phyloP scores from a whole-genome alignment of 2,797 vertebrate genomes.

The Melanotaenia nigrans region DNA sequence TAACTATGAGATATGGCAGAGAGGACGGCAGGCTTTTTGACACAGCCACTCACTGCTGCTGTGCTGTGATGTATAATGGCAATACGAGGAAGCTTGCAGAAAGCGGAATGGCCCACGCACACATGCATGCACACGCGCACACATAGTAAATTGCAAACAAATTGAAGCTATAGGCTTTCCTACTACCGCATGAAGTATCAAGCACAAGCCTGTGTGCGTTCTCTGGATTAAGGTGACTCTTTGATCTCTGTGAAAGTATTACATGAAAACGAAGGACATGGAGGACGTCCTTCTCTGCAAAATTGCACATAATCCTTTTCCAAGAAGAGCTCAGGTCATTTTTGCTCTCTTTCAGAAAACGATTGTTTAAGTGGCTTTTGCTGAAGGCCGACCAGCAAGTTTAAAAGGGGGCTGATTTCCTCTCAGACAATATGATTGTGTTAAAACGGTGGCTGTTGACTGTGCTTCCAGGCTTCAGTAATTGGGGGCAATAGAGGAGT shows the following conservation, averaged over 20 bases:
- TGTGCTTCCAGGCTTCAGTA: conserved; percentile 65
- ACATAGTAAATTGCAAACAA: conserved; percentile 56
- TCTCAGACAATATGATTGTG: conserved; percentile 66
- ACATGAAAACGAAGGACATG: conserved; percentile 58
- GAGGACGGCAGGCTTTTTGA: conserved; percentile 79
- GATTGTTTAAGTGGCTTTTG: conserved; percentile 71
- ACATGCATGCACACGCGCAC: conserved; percentile 28
- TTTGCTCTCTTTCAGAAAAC: conserved; percentile 57
- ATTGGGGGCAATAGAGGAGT: conserved; percentile 73
- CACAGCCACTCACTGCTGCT: conserved; percentile 73
- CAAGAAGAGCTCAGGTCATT: conserved; percentile 56
- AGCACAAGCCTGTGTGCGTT: conserved; percentile 37
- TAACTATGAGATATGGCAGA: conserved; percentile 85
- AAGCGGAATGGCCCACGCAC: conserved; percentile 46
- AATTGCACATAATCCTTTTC: conserved; percentile 58
- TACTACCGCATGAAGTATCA: conserved; percentile 33
- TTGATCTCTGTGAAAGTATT: conserved; percentile 61
- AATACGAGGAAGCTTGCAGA: conserved; percentile 72
- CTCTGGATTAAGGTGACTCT: conserved; percentile 51
- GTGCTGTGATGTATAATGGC: conserved; percentile 82
- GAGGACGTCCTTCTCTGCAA: conserved; percentile 33
- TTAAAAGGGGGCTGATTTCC: conserved; percentile 61
- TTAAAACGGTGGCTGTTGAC: conserved; percentile 70
- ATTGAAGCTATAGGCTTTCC: conserved; percentile 61
- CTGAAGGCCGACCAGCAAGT: conserved; percentile 40